Percentiles rank a stretch among this genome's conserved stretches.
Conservation (phyloP, 1,140 invertebrate species). For the Agrypnia vestita region DNA sequence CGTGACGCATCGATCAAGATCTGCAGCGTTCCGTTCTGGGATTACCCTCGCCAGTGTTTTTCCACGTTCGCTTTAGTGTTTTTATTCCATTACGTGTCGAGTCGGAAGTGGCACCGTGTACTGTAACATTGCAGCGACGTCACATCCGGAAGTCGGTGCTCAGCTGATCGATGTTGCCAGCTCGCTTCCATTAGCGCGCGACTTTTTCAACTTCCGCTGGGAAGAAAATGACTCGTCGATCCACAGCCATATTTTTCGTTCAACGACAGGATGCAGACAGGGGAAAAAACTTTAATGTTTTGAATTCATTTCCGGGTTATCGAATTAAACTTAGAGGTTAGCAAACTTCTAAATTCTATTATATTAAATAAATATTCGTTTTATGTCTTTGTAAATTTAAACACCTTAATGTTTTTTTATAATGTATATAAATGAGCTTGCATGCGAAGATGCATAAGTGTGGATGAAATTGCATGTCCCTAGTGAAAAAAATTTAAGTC, state of each 20-base stretch:
- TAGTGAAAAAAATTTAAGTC: too few relatives aligned
- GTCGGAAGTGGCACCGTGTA: constrained; percentile 45
- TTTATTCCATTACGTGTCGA: constrained; percentile 49
- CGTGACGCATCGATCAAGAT: constrained; percentile 21
- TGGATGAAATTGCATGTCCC: too few relatives aligned
- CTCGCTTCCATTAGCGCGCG: constrained; percentile 38
- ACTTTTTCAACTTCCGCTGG: constrained; percentile 38
- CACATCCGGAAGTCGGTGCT: constrained; percentile 46
- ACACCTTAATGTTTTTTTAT: not conserved
- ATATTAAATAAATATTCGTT: not conserved
- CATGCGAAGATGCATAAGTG: too few relatives aligned
- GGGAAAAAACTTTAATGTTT: not conserved
- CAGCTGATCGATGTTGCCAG: constrained; percentile 48
- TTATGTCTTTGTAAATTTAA: not conserved
- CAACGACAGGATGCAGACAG: not conserved
- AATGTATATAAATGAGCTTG: too few relatives aligned
- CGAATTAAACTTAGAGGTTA: not conserved
- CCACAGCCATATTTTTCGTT: not conserved
- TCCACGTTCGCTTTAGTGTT: constrained; percentile 40
- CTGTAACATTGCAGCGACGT: constrained; percentile 45
- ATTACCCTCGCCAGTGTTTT: constrained; percentile 37
- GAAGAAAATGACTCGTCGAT: constrained; percentile 41
- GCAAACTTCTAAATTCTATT: not conserved
- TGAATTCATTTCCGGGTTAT: constrained; percentile 18
- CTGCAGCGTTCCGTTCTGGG: constrained; percentile 23